Percentiles rank a stretch among this genome's conserved stretches.
Evolutionary conservation across 2,113 vertebrate genomes (phyloP).

Genomic region (Engraulis encrasicolus): DNA sequence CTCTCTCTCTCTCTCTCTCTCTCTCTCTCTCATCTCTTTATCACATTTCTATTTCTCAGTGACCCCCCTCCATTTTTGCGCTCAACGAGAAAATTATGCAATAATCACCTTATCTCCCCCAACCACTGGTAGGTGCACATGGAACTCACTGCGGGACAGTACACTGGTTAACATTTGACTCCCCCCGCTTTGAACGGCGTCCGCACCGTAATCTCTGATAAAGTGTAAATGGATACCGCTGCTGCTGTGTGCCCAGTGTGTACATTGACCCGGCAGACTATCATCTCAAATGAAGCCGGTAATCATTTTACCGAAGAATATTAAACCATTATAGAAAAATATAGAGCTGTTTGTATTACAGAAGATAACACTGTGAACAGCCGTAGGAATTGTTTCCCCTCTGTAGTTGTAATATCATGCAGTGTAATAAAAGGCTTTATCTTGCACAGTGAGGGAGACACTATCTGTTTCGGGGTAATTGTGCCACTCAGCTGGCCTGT

Average conservation of each 20-base stretch:
- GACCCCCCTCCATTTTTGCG: background rate
- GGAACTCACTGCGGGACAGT: background rate
- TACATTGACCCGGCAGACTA: background rate
- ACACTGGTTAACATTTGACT: background rate
- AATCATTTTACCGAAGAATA: constrained; percentile 2
- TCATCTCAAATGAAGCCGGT: background rate
- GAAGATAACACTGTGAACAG: background rate
- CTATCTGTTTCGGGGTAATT: background rate
- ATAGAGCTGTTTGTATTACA: constrained; percentile 15
- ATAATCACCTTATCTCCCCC: constrained; percentile 6
- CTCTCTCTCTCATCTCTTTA: background rate
- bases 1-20: background rate
- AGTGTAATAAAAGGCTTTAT: background rate
- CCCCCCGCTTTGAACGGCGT: background rate
- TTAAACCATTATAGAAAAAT: background rate
- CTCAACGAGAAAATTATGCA: background rate
- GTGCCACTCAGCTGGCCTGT: background rate
- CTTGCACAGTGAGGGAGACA: background rate
- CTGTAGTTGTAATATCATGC: background rate
- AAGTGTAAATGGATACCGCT: background rate
- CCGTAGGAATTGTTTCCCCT: background rate
- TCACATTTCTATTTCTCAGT: background rate
- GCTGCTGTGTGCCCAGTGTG: too few relatives aligned
- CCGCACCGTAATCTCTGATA: background rate
- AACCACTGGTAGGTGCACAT: background rate